phyloP scores from a whole-genome alignment of 2,888 invertebrate genomes.

The Malachius bipustulatus region DNA sequence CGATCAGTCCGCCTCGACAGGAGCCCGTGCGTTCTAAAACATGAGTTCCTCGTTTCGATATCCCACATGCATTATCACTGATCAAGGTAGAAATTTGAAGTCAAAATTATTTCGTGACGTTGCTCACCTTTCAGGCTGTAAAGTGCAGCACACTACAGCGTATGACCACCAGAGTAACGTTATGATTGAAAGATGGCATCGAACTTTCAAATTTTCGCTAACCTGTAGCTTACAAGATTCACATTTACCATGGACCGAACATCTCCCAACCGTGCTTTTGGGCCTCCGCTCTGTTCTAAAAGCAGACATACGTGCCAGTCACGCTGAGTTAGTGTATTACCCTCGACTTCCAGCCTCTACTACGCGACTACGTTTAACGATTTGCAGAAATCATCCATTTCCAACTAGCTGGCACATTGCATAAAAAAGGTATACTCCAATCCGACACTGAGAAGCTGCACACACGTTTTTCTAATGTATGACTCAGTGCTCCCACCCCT shows the following conservation, averaged over 20 bases:
- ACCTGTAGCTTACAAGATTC: not conserved
- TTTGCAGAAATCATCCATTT: not conserved
- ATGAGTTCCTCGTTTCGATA: not conserved
- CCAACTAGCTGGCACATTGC: not conserved
- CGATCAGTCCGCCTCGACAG: slow-evolving; percentile 2
- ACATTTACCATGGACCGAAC: not conserved
- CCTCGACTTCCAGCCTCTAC: not conserved
- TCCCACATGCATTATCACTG: no score
- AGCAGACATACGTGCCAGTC: not conserved
- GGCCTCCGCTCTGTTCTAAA: not conserved
- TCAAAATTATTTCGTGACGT: not conserved
- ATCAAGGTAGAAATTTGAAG: no score
- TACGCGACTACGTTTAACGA: not conserved
- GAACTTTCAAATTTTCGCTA: slow-evolving; percentile 3
- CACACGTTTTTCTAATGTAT: not conserved
- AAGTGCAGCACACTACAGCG: not conserved
- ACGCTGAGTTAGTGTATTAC: not conserved
- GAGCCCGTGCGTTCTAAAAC: slow-evolving; percentile 5
- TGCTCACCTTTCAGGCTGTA: not conserved
- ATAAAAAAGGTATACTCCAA: not conserved
- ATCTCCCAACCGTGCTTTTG: not conserved
- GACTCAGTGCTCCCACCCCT: not conserved
- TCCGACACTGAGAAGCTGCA: not conserved
- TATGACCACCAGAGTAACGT: slow-evolving; percentile 3
- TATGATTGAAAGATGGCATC: slow-evolving; percentile 1